phyloP scores from a whole-genome alignment of 2,888 invertebrate species.

The Drosophila conformis region DNA sequence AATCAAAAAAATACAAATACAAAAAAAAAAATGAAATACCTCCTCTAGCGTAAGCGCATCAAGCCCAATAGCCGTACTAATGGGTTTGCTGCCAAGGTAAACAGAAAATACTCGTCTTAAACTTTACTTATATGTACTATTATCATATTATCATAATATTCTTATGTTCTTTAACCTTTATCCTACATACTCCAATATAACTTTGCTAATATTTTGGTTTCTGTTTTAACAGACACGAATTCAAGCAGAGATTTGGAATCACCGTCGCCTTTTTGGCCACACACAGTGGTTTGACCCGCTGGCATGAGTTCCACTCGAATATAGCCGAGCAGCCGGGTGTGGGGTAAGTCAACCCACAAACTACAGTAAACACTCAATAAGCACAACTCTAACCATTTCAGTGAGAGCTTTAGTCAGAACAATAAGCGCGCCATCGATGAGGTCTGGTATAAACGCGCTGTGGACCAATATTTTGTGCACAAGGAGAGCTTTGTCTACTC shows the following conservation, averaged over 20 bases:
- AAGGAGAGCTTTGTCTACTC: conserved; percentile 93
- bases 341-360: conserved; percentile 74
- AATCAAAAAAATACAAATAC: conserved; percentile 53
- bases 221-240: conserved; percentile 88
- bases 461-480: conserved; percentile 92
- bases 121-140: conserved; percentile 20
- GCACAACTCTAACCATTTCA: conserved; percentile 76
- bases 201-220: conserved; percentile 33
- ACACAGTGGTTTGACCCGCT: conserved; percentile 94
- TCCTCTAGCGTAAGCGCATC: conserved; percentile 89
- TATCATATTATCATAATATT: conserved; percentile 22
- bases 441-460: conserved; percentile 94
- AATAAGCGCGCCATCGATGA: conserved; percentile 94
- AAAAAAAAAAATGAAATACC: conserved; percentile 47
- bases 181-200: not conserved
- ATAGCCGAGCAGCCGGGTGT: conserved; percentile 85
- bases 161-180: not conserved
- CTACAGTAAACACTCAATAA: not conserved
- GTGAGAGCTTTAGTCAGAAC: conserved; percentile 90
- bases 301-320: conserved; percentile 91
- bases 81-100: conserved; percentile 97
- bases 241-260: conserved; percentile 93
- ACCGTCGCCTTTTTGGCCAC: conserved; percentile 95
- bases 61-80: conserved; percentile 96
- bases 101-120: conserved; percentile 77